Evolutionary conservation across 2,888 invertebrate genomes (phyloP), one percentile per base, ranked within the genome.

Genomic region (Chromoteleia sp.): DNA sequence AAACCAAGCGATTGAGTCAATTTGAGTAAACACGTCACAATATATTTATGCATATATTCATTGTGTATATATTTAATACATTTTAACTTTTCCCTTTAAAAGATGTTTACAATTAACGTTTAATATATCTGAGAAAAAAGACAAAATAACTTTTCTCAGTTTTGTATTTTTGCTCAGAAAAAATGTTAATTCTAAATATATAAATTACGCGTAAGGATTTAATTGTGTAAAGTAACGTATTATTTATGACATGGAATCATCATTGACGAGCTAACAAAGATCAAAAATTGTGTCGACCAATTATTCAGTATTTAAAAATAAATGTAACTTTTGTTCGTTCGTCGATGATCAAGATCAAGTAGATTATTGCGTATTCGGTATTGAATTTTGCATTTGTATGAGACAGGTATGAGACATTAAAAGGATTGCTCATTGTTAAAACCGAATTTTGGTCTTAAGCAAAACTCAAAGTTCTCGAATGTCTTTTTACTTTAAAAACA

Each of bases 371-470:
- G 17, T 19, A 67, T 36, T 50, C 30, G 76, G 41, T 43, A 61
- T 43, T 52, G 30, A 43, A 43, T 54, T 75, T 65, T 45, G 45
- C 56, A 50, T 70, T 43, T 63, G 61, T 70, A 68, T 61, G 17
- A 19, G 39, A 52, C 33, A 77, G 61, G 36, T 76, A 76, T 41
- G n/a, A n/a, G n/a, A n/a, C n/a, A n/a, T 15, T 25, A 45, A 63
- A 70, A 76, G 54, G 61, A 76, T 77, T 77, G 76, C 76, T 77
- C 68, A 77, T 70, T 50, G 10, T 54, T 43, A 58, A 61, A 10
- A 41, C 39, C 50, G 14, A 68, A 54, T 19, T 74, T 65, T 21
- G 19, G 39, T 25, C 19, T 14, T 43, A 68, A 52, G 48, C 39
- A 19, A 30, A 48, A 50, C 59, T 54, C 21, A 14, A 6, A 21